Conservation (phyloP, 2,113 vertebrate species). For the Hassar affinis region DNA sequence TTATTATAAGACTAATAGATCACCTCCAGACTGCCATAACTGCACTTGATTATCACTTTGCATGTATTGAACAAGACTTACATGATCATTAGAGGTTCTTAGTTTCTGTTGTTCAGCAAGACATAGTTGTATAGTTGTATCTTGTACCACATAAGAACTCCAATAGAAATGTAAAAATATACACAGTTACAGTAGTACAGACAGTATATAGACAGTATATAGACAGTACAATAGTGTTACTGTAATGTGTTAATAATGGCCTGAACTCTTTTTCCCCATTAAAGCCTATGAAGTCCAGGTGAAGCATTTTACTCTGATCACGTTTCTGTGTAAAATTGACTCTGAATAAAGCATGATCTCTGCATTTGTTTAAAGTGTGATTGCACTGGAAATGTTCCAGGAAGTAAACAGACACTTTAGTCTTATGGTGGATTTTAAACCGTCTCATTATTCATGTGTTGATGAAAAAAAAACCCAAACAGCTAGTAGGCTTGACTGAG, state of each 20-base stretch:
- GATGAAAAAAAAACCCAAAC: not conserved
- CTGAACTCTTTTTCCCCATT: not conserved
- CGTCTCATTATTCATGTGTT: not conserved
- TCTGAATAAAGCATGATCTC: not conserved
- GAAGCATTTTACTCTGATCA: not conserved
- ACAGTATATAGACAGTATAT: too few species aligned
- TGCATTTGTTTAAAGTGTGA: constrained; percentile 12
- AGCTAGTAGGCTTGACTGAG: not conserved
- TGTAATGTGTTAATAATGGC: constrained; percentile 9
- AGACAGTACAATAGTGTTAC: too few species aligned
- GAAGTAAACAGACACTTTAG: constrained; percentile 7
- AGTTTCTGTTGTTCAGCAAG: not conserved
- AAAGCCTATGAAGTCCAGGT: not conserved
- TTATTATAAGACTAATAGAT: not conserved
- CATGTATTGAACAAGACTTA: not conserved
- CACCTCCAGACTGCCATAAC: not conserved
- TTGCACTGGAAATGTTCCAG: not conserved
- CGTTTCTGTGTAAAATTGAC: not conserved
- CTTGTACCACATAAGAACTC: not conserved
- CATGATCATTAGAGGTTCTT: not conserved
- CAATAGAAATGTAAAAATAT: not conserved
- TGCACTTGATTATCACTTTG: not conserved
- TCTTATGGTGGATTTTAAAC: not conserved
- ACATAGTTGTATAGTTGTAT: not conserved
- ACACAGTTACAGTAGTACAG: too few species aligned